Conservation (phyloP, 37 sponge, comb jelly and placozoan species). For the Geodia barretti region DNA sequence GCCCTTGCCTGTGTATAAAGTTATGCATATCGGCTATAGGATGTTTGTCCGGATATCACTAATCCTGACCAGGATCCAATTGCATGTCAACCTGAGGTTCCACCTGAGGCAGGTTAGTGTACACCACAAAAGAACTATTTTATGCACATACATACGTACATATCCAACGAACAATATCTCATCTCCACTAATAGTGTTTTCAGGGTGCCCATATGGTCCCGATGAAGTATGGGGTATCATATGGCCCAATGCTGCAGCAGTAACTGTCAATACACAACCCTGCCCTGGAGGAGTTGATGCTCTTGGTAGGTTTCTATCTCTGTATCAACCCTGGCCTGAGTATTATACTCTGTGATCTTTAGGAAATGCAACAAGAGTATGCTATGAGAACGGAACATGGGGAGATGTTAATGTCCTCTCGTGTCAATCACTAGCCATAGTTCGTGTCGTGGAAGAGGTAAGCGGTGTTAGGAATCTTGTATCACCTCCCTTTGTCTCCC, state of each 20-base stretch:
- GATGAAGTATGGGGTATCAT: slow-evolving; percentile 19
- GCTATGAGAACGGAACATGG: slow-evolving; percentile 13
- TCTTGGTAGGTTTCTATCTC: neutral
- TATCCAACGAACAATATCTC: neutral
- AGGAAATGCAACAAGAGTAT: slow-evolving; percentile 21
- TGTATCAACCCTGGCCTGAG: no score
- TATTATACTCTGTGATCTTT: slow-evolving; percentile 1
- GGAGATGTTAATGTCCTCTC: slow-evolving; percentile 2
- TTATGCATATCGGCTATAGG: slow-evolving; percentile 17
- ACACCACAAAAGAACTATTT: no score
- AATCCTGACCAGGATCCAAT: slow-evolving; percentile 26
- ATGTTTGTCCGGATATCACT: slow-evolving; percentile 32
- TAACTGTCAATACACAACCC: slow-evolving; percentile 20
- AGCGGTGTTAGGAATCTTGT: no score
- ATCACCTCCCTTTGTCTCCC: no score
- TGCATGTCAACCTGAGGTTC: slow-evolving; percentile 5
- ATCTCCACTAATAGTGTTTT: slow-evolving; percentile 8
- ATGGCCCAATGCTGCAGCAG: slow-evolving; percentile 51
- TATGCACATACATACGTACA: no score
- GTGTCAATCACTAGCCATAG: neutral
- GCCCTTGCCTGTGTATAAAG: slow-evolving; percentile 16
- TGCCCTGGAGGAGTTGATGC: slow-evolving; percentile 42
- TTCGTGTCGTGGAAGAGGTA: neutral
- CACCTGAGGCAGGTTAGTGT: no score
- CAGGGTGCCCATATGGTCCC: slow-evolving; percentile 37